Percentiles rank a stretch among this genome's conserved stretches.
Evolutionary conservation across 2,888 invertebrate species (phyloP).

Genomic region (Amblyteles armatorius): DNA sequence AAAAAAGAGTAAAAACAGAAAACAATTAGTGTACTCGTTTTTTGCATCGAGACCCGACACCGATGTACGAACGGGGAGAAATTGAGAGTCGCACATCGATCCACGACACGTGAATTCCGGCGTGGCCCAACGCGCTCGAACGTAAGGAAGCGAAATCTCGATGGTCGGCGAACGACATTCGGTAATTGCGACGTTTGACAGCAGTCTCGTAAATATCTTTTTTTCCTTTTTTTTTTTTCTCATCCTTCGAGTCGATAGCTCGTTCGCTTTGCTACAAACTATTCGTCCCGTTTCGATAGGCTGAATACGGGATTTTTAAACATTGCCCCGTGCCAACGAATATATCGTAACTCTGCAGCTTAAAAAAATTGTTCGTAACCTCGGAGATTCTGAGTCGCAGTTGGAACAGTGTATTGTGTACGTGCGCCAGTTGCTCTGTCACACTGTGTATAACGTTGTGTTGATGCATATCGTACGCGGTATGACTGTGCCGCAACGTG

Average conservation of each 20-base stretch:
- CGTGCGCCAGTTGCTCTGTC: neutral
- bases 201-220: neutral
- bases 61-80: constrained; percentile 22
- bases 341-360: neutral
- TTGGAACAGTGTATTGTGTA: constrained; percentile 19
- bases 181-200: constrained; percentile 44
- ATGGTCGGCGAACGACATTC: constrained; percentile 34
- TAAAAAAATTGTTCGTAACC: constrained; percentile 4
- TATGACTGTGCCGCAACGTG: constrained; percentile 11
- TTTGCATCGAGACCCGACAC: constrained; percentile 8
- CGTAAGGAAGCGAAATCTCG: constrained; percentile 22
- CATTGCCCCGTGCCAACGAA: neutral
- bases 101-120: constrained; percentile 19
- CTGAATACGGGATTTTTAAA: neutral
- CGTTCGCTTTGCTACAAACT: neutral
- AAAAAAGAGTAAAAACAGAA: neutral
- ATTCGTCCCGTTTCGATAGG: neutral
- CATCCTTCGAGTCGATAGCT: neutral
- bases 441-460: neutral
- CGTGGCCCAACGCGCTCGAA: neutral
- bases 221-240: neutral
- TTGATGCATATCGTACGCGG: constrained; percentile 26
- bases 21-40: constrained; percentile 25
- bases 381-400: constrained; percentile 3
- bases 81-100: neutral